Conservation (phyloP, 2,888 invertebrate species). For the Diadegma fenestrale region DNA sequence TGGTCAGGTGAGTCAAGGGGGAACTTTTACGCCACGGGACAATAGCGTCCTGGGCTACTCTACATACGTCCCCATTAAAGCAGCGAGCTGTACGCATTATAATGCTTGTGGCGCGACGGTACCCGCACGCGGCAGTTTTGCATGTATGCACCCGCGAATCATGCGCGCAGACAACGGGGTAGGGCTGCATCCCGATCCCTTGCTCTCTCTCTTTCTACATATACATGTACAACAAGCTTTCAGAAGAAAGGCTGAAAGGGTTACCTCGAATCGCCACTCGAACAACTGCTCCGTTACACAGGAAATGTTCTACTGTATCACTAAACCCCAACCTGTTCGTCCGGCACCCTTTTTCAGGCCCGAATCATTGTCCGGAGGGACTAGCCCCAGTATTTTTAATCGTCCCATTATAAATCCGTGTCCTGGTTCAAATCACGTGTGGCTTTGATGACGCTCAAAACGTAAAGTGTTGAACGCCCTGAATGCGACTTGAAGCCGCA, state of each 20-base stretch:
- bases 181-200: conserved; percentile 50
- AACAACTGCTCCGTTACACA: conserved; percentile 38
- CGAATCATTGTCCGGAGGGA: conserved; percentile 46
- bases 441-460: neutral
- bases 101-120: conserved; percentile 72
- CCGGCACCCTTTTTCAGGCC: conserved; percentile 41
- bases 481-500: neutral
- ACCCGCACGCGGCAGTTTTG: conserved; percentile 50
- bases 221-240: conserved; percentile 21
- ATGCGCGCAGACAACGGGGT: conserved; percentile 58
- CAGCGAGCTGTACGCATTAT: conserved; percentile 80
- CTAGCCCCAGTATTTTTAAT: conserved; percentile 45
- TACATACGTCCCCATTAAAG: conserved; percentile 82
- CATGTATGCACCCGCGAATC: conserved; percentile 63
- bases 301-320: conserved; percentile 38
- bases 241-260: conserved; percentile 42
- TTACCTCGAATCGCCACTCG: conserved; percentile 43
- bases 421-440: neutral
- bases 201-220: neutral
- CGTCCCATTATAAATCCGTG: neutral
- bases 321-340: conserved; percentile 62
- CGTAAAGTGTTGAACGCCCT: neutral
- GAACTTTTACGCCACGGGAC: conserved; percentile 76
- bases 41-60: conserved; percentile 79
- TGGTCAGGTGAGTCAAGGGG: conserved; percentile 76